These are phyloP conservation scores for Malurus elegans DNA, from an alignment of 2,113 vertebrate genomes.

Conservation along the genomic window DNA sequence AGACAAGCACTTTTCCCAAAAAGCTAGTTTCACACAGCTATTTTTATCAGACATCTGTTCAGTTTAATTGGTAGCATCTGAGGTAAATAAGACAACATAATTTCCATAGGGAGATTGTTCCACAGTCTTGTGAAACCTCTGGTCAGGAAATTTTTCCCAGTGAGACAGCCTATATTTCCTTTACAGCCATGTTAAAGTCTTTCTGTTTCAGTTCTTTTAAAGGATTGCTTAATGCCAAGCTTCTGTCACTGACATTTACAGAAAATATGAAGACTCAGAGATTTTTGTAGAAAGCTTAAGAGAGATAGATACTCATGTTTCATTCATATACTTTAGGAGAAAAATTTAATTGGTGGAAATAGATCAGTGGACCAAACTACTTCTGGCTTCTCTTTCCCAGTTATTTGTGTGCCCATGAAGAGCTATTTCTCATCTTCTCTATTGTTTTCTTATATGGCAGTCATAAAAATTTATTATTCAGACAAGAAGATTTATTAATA, in stretches of 20 bases:
- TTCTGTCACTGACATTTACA: neutral
- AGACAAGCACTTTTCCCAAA: neutral
- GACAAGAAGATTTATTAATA: neutral
- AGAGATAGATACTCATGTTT: neutral
- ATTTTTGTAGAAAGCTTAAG: neutral
- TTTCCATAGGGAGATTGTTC: neutral
- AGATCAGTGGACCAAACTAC: neutral
- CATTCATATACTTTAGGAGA: neutral
- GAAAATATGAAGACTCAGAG: neutral
- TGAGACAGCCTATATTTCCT: neutral
- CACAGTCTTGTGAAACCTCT: neutral
- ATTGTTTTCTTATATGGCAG: neutral
- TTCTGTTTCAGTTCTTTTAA: neutral
- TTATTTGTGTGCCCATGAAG: neutral
- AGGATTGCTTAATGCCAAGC: neutral
- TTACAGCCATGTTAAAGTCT: neutral
- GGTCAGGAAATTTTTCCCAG: neutral
- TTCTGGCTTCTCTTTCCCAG: neutral
- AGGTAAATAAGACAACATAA: neutral
- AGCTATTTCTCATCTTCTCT: neutral
- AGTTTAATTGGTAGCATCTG: neutral
- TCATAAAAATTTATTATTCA: neutral
- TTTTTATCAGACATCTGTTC: neutral
- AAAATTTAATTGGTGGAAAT: neutral
- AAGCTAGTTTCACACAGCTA: neutral